phyloP scores from a whole-genome alignment of 1,140 invertebrate species.

The Pentalonia nigronervosa region DNA sequence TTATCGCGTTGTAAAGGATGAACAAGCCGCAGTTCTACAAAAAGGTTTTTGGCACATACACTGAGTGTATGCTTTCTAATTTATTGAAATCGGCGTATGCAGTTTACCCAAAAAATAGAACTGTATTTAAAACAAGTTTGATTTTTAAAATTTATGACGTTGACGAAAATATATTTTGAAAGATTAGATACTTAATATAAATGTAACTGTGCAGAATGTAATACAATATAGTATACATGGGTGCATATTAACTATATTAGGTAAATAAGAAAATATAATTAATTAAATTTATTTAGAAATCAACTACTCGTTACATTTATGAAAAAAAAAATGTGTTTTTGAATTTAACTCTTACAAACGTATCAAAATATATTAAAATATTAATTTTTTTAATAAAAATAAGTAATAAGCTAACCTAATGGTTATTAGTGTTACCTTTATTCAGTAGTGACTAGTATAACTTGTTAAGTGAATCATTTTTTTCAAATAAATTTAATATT shows the following conservation, averaged over 20 bases:
- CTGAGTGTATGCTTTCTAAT: background rate
- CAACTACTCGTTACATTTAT: background rate
- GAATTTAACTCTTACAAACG: too few species aligned
- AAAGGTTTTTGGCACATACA: conserved; percentile 11
- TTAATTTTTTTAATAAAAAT: too few species aligned
- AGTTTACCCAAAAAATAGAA: background rate
- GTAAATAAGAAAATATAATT: background rate
- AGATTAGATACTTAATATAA: background rate
- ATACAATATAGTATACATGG: background rate
- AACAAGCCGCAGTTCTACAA: background rate
- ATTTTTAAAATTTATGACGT: background rate
- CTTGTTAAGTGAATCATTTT: too few species aligned
- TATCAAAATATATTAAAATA: background rate
- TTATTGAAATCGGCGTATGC: background rate
- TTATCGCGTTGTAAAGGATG: background rate
- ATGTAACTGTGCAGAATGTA: background rate
- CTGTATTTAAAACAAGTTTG: background rate
- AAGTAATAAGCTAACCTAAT: too few species aligned
- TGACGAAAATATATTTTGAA: background rate
- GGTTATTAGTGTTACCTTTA: too few species aligned
- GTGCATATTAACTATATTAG: background rate
- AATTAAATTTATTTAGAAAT: background rate
- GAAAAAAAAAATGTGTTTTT: background rate
- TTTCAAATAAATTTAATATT: background rate
- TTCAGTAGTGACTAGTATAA: too few species aligned